Conservation (phyloP, 2,888 invertebrate genomes). For the Scaptomyza polygonia region DNA sequence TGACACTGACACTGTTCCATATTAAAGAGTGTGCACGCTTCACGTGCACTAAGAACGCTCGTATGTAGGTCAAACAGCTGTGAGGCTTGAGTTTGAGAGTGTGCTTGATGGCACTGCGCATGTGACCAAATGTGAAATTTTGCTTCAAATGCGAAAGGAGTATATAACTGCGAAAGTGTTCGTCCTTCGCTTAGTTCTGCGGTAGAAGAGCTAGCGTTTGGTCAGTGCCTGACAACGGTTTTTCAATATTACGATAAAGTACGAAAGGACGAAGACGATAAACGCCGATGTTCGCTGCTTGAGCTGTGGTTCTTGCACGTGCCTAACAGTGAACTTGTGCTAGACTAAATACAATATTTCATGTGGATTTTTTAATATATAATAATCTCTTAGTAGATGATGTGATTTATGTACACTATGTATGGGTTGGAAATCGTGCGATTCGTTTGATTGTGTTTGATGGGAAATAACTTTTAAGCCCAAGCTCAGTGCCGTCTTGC, state of each 20-base stretch:
- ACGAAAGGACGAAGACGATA: conserved; percentile 7
- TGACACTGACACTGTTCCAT: conserved; percentile 1
- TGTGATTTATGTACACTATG: neutral
- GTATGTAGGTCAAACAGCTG: conserved; percentile 77
- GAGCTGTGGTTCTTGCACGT: conserved; percentile 25
- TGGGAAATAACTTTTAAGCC: conserved; percentile 41
- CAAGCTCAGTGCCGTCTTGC: conserved; percentile 19
- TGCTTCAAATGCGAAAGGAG: conserved; percentile 25
- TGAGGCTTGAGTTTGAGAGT: conserved; percentile 36
- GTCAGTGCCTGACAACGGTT: conserved; percentile 59
- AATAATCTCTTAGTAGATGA: conserved; percentile 2
- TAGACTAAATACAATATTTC: conserved; percentile 1
- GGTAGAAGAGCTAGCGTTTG: conserved; percentile 74
- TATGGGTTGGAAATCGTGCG: conserved; percentile 5
- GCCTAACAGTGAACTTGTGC: conserved; percentile 4
- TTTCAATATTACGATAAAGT: neutral
- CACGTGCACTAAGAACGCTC: conserved; percentile 43
- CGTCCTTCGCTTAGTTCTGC: conserved; percentile 70
- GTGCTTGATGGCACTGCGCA: conserved; percentile 54
- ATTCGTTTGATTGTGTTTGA: conserved; percentile 38
- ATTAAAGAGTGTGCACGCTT: conserved; percentile 21
- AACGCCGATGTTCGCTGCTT: conserved; percentile 7
- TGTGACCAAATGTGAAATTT: conserved; percentile 59
- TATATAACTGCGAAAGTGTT: conserved; percentile 58
- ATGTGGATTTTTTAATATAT: conserved; percentile 10